Conservation (phyloP, 2,113 vertebrate genomes). For the Tautogolabrus adspersus region DNA sequence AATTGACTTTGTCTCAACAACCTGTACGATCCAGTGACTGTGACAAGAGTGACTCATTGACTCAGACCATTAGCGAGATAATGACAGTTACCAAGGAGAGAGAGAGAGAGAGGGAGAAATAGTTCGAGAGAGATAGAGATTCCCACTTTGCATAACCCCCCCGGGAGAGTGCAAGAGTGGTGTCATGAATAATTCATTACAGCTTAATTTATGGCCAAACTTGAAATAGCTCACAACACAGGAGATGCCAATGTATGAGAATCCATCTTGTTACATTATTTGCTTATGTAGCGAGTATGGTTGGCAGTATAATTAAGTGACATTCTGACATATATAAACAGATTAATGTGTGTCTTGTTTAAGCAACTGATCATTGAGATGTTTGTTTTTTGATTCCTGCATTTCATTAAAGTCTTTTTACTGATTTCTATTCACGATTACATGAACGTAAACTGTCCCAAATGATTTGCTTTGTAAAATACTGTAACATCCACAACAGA, state of each 20-base stretch:
- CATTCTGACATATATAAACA: constrained; percentile 40
- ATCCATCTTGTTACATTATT: constrained; percentile 64
- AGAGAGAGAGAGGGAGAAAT: constrained; percentile 28
- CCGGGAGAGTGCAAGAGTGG: constrained; percentile 62
- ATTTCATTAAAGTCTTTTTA: not conserved
- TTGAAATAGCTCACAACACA: constrained; percentile 72
- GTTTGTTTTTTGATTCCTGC: not conserved
- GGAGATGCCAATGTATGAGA: constrained; percentile 45
- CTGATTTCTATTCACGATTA: not conserved
- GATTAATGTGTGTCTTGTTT: constrained; percentile 20
- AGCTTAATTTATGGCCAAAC: constrained; percentile 78
- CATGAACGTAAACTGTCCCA: not conserved
- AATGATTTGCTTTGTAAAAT: not conserved
- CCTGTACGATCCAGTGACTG: constrained; percentile 38
- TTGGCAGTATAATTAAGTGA: constrained; percentile 43
- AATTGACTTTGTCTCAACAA: constrained; percentile 50
- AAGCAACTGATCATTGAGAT: constrained; percentile 4
- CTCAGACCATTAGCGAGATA: constrained; percentile 72
- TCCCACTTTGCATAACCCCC: constrained; percentile 60
- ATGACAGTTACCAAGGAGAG: constrained; percentile 60
- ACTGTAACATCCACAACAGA: not conserved
- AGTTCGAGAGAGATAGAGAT: constrained; percentile 36
- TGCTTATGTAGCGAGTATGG: constrained; percentile 42
- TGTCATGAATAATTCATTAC: constrained; percentile 72
- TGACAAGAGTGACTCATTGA: constrained; percentile 65